These are phyloP conservation scores for Nemopilema nomurai DNA, from an alignment of 30 jellyfish, hydroid and myxozoan genomes.

Conservation along the genomic window DNA sequence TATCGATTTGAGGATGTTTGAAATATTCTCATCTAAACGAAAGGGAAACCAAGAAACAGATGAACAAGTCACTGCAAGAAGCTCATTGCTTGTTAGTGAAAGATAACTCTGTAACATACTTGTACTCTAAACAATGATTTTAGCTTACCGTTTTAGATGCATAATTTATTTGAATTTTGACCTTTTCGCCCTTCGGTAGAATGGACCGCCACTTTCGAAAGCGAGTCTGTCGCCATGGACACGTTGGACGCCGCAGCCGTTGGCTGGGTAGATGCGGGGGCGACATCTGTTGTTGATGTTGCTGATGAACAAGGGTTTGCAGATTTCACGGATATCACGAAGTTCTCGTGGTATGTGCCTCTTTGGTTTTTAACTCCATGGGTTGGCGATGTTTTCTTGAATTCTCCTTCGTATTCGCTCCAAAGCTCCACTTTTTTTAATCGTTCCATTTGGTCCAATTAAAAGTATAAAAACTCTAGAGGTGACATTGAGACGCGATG, in stretches of 20 bases:
- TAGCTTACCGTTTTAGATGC: too few species aligned
- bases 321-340: constrained; percentile 82
- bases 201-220: constrained; percentile 87
- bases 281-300: constrained; percentile 46
- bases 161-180: too few species aligned
- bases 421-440: too few species aligned
- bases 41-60: neutral
- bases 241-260: constrained; percentile 77
- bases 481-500: too few species aligned
- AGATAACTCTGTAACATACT: neutral
- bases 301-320: constrained; percentile 78
- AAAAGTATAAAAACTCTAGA: too few species aligned
- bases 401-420: too few species aligned
- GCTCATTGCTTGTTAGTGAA: neutral
- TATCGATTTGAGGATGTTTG: neutral
- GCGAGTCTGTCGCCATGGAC: constrained; percentile 77
- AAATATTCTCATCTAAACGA: neutral
- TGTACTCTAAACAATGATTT: too few species aligned
- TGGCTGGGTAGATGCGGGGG: constrained; percentile 72
- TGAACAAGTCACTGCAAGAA: neutral
- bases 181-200: too few species aligned
- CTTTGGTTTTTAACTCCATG: neutral
- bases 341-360: constrained; percentile 55
- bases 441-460: too few species aligned
- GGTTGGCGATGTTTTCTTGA: neutral